phyloP scores from a whole-genome alignment of 2,113 vertebrate genomes.

The Suricata suricatta region DNA sequence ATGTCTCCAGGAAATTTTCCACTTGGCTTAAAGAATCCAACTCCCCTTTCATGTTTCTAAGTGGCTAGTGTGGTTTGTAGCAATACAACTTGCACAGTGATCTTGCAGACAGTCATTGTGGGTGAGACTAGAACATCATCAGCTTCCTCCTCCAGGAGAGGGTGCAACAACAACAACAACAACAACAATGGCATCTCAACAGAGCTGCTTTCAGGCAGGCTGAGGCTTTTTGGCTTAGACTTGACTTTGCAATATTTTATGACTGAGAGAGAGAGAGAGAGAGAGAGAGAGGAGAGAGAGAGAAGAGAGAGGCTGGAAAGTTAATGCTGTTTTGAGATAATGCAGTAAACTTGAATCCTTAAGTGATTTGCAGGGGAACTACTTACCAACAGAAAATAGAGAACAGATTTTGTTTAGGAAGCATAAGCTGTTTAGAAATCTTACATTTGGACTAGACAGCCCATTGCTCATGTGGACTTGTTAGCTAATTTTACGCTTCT shows the following conservation, averaged over 20 bases:
- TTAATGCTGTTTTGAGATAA: background rate
- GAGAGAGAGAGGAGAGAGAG: background rate
- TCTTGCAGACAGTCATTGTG: background rate
- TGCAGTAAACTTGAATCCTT: background rate
- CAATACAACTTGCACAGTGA: background rate
- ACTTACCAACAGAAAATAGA: background rate
- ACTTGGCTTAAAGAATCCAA: background rate
- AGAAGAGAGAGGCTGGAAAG: fast-evolving
- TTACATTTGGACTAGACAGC: background rate
- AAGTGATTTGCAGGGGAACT: background rate
- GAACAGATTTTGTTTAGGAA: slow-evolving; percentile 23
- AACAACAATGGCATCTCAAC: background rate
- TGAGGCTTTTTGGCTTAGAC: background rate
- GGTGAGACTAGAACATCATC: background rate
- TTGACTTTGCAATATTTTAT: background rate
- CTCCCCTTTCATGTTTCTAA: background rate
- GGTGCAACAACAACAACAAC: background rate
- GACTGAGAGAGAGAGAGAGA: background rate
- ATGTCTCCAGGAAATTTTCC: background rate
- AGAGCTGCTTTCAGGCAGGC: background rate
- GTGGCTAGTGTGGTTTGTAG: background rate
- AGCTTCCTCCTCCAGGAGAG: background rate
- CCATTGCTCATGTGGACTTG: background rate
- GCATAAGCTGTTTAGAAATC: background rate
- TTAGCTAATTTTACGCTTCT: background rate